Evolutionary conservation across 2,113 vertebrate species (phyloP).

Genomic region (Apeltes quadracus): DNA sequence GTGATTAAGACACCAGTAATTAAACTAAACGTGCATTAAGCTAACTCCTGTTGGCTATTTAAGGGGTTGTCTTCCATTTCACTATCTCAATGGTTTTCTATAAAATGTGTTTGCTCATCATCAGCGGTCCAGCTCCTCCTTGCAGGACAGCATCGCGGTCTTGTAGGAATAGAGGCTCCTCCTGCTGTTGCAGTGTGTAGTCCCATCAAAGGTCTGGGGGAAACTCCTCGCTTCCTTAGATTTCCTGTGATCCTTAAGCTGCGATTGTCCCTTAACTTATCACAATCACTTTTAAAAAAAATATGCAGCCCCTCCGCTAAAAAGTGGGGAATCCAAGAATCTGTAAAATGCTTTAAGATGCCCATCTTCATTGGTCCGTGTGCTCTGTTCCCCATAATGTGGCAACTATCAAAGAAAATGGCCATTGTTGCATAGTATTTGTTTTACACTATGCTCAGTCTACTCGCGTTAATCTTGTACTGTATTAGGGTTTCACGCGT

Average conservation of each 20-base stretch:
- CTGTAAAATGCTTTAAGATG: neutral
- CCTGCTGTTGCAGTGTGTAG: neutral
- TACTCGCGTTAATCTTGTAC: neutral
- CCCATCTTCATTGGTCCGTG: neutral
- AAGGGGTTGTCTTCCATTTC: neutral
- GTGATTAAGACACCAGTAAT: neutral
- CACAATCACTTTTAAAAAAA: too few relatives aligned
- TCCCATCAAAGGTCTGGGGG: neutral
- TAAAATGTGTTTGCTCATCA: slow-evolving; percentile 1
- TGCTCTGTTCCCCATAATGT: neutral
- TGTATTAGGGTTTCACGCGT: neutral
- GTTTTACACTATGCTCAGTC: neutral
- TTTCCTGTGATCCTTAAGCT: neutral
- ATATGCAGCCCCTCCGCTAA: too few relatives aligned
- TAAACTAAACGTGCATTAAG: neutral
- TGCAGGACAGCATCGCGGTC: slow-evolving; percentile 4
- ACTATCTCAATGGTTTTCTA: neutral
- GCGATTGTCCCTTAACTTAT: too few relatives aligned
- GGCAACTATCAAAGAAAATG: neutral
- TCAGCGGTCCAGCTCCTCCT: neutral
- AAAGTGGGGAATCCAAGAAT: neutral
- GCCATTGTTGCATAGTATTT: neutral
- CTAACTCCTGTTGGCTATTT: neutral
- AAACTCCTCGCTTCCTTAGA: neutral
- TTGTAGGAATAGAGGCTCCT: neutral